Base-by-base conservation (phyloP, 2,797 vertebrate species). In the Streptopelia turtur region DNA sequence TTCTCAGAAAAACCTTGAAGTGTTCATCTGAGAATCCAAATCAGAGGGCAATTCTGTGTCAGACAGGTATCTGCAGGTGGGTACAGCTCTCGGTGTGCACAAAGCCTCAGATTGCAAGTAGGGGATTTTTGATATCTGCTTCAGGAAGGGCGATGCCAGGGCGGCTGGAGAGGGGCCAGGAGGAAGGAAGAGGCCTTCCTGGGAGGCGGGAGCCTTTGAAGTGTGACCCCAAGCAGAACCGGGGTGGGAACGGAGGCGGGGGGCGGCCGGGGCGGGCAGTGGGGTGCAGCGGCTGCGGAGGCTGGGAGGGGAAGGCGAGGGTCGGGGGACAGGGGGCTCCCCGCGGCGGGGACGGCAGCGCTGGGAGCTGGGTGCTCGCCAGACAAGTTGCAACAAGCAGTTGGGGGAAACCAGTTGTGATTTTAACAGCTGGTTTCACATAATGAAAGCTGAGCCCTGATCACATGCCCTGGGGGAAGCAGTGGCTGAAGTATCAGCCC, bases 91-190 rank as follows among this genome's bases (percentile, higher is more conserved):
- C 8, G 31, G 50, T 20, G 0, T 35, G 68, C 74, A 37, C 69
- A 85, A 83, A 72, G 12, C 33, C n/a, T 35, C 6, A 3, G 8
- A 12, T 13, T 75, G 53, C 79, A 75, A 50, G 23, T 28, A 72
- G 79, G 96, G 94, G 63, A 90, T 87, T 95, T 95, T 92, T 93
- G 52, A 8, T 90, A 76, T 7, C 80, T 89, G 74, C 77, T 57
- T 59, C 52, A 55, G 74, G 52, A 90, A 90, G 43, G 49, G 43
- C 0, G 15, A 35, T 72, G 90, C 90, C 74, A 69, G 80, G 41
- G 63, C 82, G 52, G 47, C 90, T 97, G 96, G 86, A 92, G 77
- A 74, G 56, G 35, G 39, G 94, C 94, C 86, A 93, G 86, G 86
- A 94, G 90, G 88, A 95, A 95, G 77, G 80, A 92, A 89, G 55